Percentiles rank a stretch among this genome's conserved stretches.
Evolutionary conservation across 2,797 vertebrate genomes (phyloP).

Genomic region (Hipposideros larvatus): DNA sequence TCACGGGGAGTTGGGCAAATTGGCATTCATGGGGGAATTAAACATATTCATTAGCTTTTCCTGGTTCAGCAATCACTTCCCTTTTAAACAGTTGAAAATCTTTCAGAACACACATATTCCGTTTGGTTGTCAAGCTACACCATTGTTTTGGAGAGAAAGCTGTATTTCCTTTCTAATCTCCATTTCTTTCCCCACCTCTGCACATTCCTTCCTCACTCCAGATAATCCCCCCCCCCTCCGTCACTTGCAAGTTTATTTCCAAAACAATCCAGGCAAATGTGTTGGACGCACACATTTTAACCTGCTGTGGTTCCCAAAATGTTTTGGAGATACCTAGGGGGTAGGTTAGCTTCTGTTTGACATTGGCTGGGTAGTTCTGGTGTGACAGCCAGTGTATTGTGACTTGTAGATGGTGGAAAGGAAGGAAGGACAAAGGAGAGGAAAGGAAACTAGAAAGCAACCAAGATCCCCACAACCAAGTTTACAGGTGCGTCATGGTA

Average conservation of each 20-base stretch:
- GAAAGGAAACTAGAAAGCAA: background rate
- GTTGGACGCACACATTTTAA: background rate
- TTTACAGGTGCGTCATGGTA: background rate
- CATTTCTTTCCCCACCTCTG: background rate
- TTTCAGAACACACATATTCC: constrained; percentile 29
- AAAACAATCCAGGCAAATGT: constrained; percentile 47
- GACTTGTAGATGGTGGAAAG: constrained; percentile 20
- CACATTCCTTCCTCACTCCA: background rate
- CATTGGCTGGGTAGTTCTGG: background rate
- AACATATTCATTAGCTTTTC: background rate
- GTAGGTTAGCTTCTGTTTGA: background rate
- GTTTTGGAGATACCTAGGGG: background rate
- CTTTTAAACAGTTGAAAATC: constrained; percentile 46
- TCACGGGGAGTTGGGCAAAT: background rate
- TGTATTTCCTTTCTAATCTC: background rate
- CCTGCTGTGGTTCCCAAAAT: background rate
- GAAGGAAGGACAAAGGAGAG: background rate
- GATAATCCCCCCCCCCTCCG: background rate
- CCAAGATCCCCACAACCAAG: background rate
- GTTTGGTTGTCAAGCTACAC: background rate
- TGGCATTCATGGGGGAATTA: background rate
- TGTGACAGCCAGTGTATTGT: background rate
- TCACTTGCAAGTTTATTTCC: constrained; percentile 65
- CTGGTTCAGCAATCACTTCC: background rate
- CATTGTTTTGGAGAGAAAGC: constrained; percentile 39